Evolutionary conservation across 2,113 vertebrate genomes (phyloP), one percentile per base, ranked within the genome.

Genomic region (Podarcis muralis): DNA sequence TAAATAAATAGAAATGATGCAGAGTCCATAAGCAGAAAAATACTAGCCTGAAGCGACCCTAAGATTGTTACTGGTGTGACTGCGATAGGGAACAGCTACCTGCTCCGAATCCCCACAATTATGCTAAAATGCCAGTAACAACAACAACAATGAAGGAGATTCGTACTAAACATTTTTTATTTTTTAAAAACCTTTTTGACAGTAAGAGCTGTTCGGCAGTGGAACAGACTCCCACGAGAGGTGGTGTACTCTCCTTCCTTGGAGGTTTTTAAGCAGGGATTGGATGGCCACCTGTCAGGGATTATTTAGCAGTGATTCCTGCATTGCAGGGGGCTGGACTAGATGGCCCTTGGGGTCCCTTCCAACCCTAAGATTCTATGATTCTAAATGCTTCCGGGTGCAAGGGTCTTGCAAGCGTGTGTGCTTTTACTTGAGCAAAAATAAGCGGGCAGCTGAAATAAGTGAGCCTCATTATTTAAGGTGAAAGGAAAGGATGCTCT

Each of bases 401-500:
- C 9, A 53, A 86, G 53, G 12, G 20, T 2, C 18, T 22, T 35
- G 13, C 85, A 85, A 87, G 57, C 69, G 53, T 0, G 0, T 0
- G 0, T 72, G 81, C 43, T 48, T 72, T 62, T 57, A 32, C 30
- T 65, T 85, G 80, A 77, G n/a, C 6, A 23, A 87, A 53, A 0
- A 1, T 18, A 3, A 43, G 35, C 81, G 74, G 15, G 80, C 68
- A 75, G 79, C 18, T 72, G 84, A n/a, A 83, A 90, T 92, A 88
- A 93, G 71, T 0, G 48, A 95, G 59, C 71, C 84, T 30, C 32
- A 66, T 91, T 92, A 92, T 93, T 93, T 88, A 91, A 91, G 90
- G 89, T 86, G 91, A 94, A 95, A 94, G 90, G 84, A 95, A 79
- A 12, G 30, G 35, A 79, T 18, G 81, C 3, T 92, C 84, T 86